A percentile compares a stretch with the other conserved stretches of the same genome.
Evolutionary conservation across 2,888 invertebrate genomes (phyloP).

Genomic region (Crossocerus cetratus): DNA sequence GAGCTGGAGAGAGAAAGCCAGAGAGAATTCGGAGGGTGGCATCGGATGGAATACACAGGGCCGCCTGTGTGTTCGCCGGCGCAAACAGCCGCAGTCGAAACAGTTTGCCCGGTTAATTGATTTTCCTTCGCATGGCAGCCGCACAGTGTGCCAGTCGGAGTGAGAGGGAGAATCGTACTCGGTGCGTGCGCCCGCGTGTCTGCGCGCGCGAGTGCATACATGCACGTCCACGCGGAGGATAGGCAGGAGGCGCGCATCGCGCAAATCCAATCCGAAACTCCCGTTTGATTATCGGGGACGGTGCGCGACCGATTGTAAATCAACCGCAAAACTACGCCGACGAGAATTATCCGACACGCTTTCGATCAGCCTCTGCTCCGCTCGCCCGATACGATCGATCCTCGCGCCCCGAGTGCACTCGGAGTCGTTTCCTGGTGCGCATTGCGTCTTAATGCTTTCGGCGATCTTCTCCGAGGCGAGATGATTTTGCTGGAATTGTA

Average conservation of each 20-base stretch:
- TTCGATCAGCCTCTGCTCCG: slow-evolving; percentile 20
- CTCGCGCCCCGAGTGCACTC: no score
- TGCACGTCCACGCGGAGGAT: no score
- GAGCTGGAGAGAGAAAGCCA: slow-evolving; percentile 1
- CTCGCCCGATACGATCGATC: slow-evolving; percentile 29
- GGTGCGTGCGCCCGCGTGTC: no score
- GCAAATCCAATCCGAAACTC: slow-evolving; percentile 58
- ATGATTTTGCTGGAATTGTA: no score
- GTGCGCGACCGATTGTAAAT: slow-evolving; percentile 58
- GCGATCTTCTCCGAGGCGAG: no score
- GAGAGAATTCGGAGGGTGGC: slow-evolving; percentile 38
- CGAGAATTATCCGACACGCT: slow-evolving; percentile 45
- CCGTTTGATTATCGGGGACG: slow-evolving; percentile 58
- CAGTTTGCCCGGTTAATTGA: slow-evolving; percentile 66
- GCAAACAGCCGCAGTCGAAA: slow-evolving; percentile 59
- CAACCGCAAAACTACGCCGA: slow-evolving; percentile 47
- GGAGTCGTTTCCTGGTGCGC: no score
- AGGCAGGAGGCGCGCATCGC: slow-evolving; percentile 33
- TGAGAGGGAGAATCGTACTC: no score
- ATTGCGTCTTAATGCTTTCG: no score
- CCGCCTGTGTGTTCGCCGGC: neutral
- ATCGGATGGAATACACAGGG: neutral
- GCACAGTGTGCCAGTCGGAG: no score
- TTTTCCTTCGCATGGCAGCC: slow-evolving; percentile 58
- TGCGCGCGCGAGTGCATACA: no score